These are phyloP conservation scores for Typhlichthys eigenmanni DNA, from an alignment of 2,797 vertebrate species.

Conservation along the genomic window DNA sequence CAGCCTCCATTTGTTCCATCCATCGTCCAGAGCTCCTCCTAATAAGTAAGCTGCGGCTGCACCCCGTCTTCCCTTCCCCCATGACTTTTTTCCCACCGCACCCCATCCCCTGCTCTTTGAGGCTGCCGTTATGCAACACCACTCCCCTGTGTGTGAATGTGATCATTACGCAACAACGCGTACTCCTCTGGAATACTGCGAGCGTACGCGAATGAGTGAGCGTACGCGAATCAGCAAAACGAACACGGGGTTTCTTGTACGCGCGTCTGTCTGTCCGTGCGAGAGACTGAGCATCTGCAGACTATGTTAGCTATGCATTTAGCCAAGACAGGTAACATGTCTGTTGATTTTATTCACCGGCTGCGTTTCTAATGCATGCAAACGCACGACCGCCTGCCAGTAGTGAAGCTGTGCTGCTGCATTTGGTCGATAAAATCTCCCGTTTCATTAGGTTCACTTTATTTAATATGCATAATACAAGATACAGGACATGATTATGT, in stretches of 20 bases:
- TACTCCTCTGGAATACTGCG: constrained; percentile 72
- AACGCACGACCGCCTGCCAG: constrained; percentile 1
- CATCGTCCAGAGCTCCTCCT: neutral
- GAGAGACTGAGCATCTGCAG: neutral
- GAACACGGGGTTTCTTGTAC: neutral
- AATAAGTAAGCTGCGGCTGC: neutral
- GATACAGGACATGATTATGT: constrained; percentile 63
- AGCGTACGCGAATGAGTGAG: constrained; percentile 56
- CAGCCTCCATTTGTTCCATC: neutral
- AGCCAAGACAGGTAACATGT: too few species aligned
- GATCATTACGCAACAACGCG: constrained; percentile 77
- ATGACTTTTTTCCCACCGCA: constrained; percentile 9
- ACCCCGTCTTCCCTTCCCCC: constrained; percentile 5
- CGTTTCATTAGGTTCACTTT: constrained; percentile 64
- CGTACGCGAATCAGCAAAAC: neutral
- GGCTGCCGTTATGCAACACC: constrained; percentile 72
- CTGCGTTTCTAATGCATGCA: constrained; percentile 13
- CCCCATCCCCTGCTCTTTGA: constrained; percentile 43
- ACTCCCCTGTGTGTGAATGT: constrained; percentile 69
- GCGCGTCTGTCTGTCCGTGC: neutral
- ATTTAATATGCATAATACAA: constrained; percentile 75
- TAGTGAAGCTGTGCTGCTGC: constrained; percentile 13
- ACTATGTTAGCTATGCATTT: too few species aligned
- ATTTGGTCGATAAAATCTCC: constrained; percentile 25
- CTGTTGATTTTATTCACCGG: too few species aligned